Base-by-base conservation (phyloP, 2,888 invertebrate species). In the Campopleginae sp. region DNA sequence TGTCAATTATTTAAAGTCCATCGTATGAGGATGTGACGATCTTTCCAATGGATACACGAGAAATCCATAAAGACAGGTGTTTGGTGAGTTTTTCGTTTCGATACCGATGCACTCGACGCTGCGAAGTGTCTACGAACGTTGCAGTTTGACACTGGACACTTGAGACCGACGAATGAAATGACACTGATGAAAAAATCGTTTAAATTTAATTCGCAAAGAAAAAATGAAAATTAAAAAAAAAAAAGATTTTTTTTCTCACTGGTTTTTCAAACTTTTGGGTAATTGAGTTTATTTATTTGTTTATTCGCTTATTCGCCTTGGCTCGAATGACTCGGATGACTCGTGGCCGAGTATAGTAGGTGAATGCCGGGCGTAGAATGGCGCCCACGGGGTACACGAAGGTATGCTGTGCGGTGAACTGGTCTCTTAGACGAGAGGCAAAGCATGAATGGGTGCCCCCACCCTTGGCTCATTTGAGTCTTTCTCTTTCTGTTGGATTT, bases 381-480 rank as follows among this genome's bases (percentile, higher is more conserved):
- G 91, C 89, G 91, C 90, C 90, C 90, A 89, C 90, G 90, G 89
- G 90, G 88, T 89, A 90, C 91, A 90, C 92, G 89, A 91, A 92
- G 92, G 91, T 92, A 91, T 91, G 91, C 91, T 90, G 90, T 90
- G 87, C 88, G 90, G 86, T 89, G 90, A 91, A 92, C 93, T 92
- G 93, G 91, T 92, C 92, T 92, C 91, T 90, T 91, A 90, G 90
- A 91, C 91, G 89, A 90, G 90, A 91, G 91, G 91, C 92, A 92
- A 93, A 92, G 90, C 91, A 93, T 93, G 93, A 93, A 93, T 93
- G 93, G 92, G 90, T 92, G 90, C 91, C 91, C 92, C 92, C 92
- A 90, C 91, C 86, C 80, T 65, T 63, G 75, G 65, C 68, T 76
- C 51, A 48, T 63, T 66, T 80, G 66, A 48, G 65, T 72, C 46